Evolutionary conservation across 2,797 vertebrate species (phyloP).

Genomic region (Tokudaia tokunoshimensis): DNA sequence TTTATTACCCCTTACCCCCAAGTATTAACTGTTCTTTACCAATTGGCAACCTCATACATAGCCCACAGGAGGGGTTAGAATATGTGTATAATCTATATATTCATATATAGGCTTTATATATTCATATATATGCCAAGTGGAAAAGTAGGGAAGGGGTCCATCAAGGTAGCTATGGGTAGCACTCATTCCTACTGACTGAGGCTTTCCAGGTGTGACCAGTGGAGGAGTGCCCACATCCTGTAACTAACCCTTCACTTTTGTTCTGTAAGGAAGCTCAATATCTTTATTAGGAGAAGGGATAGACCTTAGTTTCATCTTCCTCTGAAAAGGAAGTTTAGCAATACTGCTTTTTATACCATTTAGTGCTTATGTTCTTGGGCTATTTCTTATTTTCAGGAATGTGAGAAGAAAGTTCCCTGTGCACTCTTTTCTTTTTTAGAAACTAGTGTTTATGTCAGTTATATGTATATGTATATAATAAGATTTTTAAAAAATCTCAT

Average conservation of each 20-base stretch:
- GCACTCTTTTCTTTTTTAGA: not conserved
- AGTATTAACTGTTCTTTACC: not conserved
- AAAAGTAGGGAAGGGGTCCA: not conserved
- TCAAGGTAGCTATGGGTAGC: not conserved
- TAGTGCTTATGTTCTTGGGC: not conserved
- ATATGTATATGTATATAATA: not conserved
- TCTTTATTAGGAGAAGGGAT: not conserved
- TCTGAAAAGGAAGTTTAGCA: not conserved
- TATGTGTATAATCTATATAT: not conserved
- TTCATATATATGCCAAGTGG: not conserved
- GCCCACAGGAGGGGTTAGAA: not conserved
- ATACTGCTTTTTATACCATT: slow-evolving; percentile 4
- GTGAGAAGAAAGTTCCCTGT: not conserved
- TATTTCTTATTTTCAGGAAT: slow-evolving; percentile 56
- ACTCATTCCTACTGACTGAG: not conserved
- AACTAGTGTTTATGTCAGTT: not conserved
- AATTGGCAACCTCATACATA: not conserved
- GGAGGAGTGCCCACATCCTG: no score
- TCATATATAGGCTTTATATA: not conserved
- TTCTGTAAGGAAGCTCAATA: not conserved
- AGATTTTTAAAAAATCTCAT: not conserved
- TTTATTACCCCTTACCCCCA: not conserved
- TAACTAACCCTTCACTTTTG: not conserved
- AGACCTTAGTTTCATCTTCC: not conserved
- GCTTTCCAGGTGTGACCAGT: not conserved